Base-by-base conservation (phyloP, 2,888 invertebrate genomes). In the Dicranocentrus wangi region DNA sequence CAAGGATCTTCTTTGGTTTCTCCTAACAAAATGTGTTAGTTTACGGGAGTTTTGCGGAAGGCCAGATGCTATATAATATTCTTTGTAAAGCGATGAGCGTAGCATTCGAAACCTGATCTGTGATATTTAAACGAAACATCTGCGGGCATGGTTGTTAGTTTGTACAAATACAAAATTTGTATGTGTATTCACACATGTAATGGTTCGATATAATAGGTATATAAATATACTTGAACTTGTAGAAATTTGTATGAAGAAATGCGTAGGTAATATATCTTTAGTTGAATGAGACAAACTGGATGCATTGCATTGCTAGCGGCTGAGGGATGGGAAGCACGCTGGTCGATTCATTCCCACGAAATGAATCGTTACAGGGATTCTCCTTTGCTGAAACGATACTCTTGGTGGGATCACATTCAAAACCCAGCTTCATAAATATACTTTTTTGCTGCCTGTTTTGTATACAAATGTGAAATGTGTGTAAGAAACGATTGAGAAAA, bases 21-120 rank as follows among this genome's bases (percentile, higher is more conserved):
- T 43, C n/a, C 25, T 68, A 68, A 76, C 76, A 76, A 76, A 60
- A 43, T 28, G 72, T 75, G 32, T 32, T 3, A 7, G 61, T 66
- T 75, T 76, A 60, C 76, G 68, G 76, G 76, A 76, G 23, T 76
- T 68, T 76, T 75, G 73, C 73, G 73, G 76, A 75, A 68, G 76
- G 43, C 76, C 76, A 76, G 76, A 76, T 76, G 76, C 60, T 68
- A 28, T 63, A 53, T 28, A 47, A 19, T 47, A 39, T 47, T 61
- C 47, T 61, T 71, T 43, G 42, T 27, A 13, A 39, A 17, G 55
- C 10, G 19, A 10, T 10, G 25, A 55, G 8, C 55, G 10, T 55
- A 25, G n/a, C 60, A 60, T 39, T 39, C 53, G 75, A 75, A 75
- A 75, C 66, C 66, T 75, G 75, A 75, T 75, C 75, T 75, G 43